A percentile compares a stretch with the other conserved stretches of the same genome.
phyloP scores from a whole-genome alignment of 2,888 invertebrate species.

The Drosophila glabriapex region DNA sequence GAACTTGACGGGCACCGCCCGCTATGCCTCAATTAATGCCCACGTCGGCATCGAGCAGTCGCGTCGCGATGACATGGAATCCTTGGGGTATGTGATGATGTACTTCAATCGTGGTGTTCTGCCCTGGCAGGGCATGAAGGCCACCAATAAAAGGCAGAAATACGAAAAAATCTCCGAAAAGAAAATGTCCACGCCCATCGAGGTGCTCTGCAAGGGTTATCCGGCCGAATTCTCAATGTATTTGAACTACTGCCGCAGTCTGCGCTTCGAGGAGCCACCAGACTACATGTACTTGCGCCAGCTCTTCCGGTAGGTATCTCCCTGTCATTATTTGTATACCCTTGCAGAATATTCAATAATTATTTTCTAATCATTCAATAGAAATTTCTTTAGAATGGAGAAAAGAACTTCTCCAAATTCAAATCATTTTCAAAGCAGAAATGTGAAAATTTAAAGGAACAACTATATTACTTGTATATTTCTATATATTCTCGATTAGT shows the following conservation, averaged over 20 bases:
- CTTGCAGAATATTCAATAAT: neutral
- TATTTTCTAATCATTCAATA: neutral
- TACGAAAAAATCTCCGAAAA: slow-evolving; percentile 99
- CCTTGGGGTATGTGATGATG: slow-evolving; percentile 99
- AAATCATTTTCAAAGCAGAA: neutral
- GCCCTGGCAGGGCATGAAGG: slow-evolving; percentile 99
- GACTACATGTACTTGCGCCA: slow-evolving; percentile 99
- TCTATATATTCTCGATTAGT: neutral
- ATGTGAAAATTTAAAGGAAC: neutral
- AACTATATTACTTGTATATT: neutral
- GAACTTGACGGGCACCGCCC: slow-evolving; percentile 96
- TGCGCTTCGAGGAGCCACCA: slow-evolving; percentile 99
- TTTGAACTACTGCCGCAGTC: slow-evolving; percentile 99
- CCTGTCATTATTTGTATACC: neutral
- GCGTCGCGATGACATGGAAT: slow-evolving; percentile 99
- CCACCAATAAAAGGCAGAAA: slow-evolving; percentile 99
- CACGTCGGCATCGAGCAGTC: slow-evolving; percentile 99
- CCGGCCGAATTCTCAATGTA: slow-evolving; percentile 99
- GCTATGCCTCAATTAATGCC: slow-evolving; percentile 99
- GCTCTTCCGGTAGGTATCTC: slow-evolving; percentile 85
- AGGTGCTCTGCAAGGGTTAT: slow-evolving; percentile 98
- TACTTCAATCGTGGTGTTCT: slow-evolving; percentile 98
- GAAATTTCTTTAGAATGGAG: neutral
- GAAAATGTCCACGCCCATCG: slow-evolving; percentile 99
- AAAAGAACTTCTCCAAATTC: neutral